Evolutionary conservation across 2,888 invertebrate species (phyloP), one percentile per base, ranked within the genome.

Genomic region (Macrosiphum euphorbiae): DNA sequence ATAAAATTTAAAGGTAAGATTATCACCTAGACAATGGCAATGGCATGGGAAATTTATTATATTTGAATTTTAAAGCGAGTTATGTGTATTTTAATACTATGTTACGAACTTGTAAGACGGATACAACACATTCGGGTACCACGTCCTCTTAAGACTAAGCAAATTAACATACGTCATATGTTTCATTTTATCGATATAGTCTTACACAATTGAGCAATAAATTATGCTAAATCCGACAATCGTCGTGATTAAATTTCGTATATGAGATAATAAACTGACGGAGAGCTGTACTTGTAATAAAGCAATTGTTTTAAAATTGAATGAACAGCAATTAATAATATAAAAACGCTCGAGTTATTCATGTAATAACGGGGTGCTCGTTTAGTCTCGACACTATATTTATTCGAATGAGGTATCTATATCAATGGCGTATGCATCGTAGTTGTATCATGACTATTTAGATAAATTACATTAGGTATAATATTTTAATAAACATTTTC

Each of bases 161-260:
- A 61, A 92, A 67, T 67, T 67, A 67, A 35, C 58, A 87, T 88
- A 41, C n/a, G 8, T 67, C 47, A 26, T 87, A 88, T 88, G 88
- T 67, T 41, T 88, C 44, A 4, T 44, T 44, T 44, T 44, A 44
- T 44, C 44, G 47, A 52, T 28, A 5, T 41, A 44, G 8, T n/a
- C 28, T 87, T 50, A 28, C 88, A 52, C 1, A 41, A 92, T 78
- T 67, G 67, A 41, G 67, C 52, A 88, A 92, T 92, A 35, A 41
- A n/a, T 67, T 92, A 87, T 92, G 61, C 41, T 28, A 67, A 88
- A 88, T 88, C 35, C 41, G 88, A 88, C 47, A 28, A 92, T 88
- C 67, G n/a, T n/a, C 10, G 35, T n/a, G n/a, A n/a, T n/a, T n/a
- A n/a, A n/a, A n/a, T n/a, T n/a, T n/a, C n/a, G n/a, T n/a, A n/a